A percentile compares a stretch with the other conserved stretches of the same genome.
Conservation (phyloP, 2,888 invertebrate species). For the Baronia brevicornis region DNA sequence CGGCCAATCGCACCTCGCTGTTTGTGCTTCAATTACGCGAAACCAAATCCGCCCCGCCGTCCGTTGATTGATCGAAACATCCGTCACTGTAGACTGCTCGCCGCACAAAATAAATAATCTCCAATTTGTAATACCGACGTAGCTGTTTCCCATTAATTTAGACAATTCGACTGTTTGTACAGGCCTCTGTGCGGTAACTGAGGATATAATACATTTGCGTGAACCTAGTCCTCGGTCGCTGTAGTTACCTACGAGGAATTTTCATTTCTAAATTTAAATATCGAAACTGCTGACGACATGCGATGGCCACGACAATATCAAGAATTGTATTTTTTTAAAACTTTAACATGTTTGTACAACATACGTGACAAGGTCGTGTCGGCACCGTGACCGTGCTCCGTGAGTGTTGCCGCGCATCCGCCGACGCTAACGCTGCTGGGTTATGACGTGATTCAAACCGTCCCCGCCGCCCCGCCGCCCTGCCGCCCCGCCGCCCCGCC, state of each 20-base stretch:
- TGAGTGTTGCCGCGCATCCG: too few species aligned
- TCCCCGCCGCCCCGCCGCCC: conserved; percentile 17
- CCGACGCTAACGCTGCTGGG: conserved; percentile 9
- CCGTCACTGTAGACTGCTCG: conserved; percentile 12
- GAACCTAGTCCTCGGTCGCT: conserved; percentile 7
- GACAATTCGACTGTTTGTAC: conserved; percentile 12
- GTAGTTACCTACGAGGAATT: conserved; percentile 10
- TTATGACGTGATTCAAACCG: conserved; percentile 7
- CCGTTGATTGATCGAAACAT: conserved; percentile 46
- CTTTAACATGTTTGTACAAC: too few species aligned
- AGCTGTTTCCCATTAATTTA: conserved; percentile 15
- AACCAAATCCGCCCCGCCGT: conserved; percentile 49
- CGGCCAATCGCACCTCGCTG: conserved; percentile 59
- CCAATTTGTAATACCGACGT: conserved; percentile 17
- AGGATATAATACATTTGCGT: conserved; percentile 8
- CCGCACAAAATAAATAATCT: conserved; percentile 17
- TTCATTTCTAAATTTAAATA: too few species aligned
- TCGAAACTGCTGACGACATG: too few species aligned
- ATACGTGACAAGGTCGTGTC: too few species aligned
- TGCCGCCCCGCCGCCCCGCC: conserved; percentile 14
- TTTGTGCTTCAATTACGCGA: conserved; percentile 66
- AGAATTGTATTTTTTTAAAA: too few species aligned
- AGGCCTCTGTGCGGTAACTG: conserved; percentile 12
- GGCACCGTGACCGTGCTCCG: too few species aligned
- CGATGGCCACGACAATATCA: too few species aligned